These are phyloP conservation scores for Suillia variegata DNA, from an alignment of 2,888 invertebrate species.

Conservation along the genomic window DNA sequence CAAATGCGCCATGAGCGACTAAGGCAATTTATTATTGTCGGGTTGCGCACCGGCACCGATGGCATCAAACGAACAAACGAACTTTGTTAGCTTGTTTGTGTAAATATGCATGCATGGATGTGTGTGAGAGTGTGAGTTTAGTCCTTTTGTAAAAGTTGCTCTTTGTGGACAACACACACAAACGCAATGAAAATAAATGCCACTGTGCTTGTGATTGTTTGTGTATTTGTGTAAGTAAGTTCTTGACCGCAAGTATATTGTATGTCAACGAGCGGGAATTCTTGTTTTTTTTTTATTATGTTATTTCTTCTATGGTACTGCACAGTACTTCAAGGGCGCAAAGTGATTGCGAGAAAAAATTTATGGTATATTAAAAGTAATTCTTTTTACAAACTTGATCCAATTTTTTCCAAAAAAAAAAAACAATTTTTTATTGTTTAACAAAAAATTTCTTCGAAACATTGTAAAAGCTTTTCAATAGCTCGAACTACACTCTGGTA, in stretches of 20 bases:
- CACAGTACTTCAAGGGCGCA: too few relatives aligned
- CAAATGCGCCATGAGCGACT: not conserved
- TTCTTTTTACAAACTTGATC: too few relatives aligned
- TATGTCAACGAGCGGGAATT: not conserved
- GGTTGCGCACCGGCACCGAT: not conserved
- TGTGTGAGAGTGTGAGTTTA: not conserved
- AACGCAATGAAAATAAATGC: not conserved
- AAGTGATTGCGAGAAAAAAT: too few relatives aligned
- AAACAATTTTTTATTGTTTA: not conserved
- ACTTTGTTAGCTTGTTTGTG: not conserved
- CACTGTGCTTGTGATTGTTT: not conserved
- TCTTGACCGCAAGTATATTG: slow-evolving; percentile 2
- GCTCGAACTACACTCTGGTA: too few relatives aligned
- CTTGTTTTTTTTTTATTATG: not conserved
- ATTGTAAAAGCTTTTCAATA: too few relatives aligned
- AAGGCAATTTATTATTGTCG: not conserved
- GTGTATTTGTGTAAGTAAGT: not conserved
- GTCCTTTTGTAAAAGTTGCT: not conserved
- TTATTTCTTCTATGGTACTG: too few relatives aligned
- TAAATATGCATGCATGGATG: not conserved
- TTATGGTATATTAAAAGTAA: too few relatives aligned
- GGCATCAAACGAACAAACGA: not conserved
- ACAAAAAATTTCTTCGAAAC: too few relatives aligned
- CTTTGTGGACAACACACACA: not conserved
- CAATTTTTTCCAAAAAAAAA: not conserved